Evolutionary conservation across 2,113 vertebrate genomes (phyloP), one percentile per base, ranked within the genome.

Genomic region (Dolichotis patagonum): DNA sequence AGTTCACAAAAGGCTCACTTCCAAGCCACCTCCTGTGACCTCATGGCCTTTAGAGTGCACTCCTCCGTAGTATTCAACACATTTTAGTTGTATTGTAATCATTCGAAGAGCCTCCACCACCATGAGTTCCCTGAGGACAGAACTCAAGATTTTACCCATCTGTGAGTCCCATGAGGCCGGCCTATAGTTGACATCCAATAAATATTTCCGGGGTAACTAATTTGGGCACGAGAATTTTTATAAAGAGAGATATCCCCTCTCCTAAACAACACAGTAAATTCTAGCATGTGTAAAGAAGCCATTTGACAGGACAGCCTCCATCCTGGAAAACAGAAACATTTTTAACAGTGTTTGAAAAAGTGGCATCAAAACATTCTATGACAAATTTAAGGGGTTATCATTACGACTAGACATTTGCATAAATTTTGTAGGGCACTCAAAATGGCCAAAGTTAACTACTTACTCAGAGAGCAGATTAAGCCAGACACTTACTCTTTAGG

Each of bases 321-420:
- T 32, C 91, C 94, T 94, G 96, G 83, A 93, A 93, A 93, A 88
- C 14, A 91, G 52, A 96, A 90, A 95, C 86, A 92, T 65, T 71
- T 92, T 69, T 71, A 95, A 65, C 1, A 92, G 69, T 16, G 24
- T 83, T 86, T n/a, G 35, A 88, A 82, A 88, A 89, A 22, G 28
- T 13, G 35, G 43, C 26, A 85, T 19, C 54, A 62, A 35, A 91
- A 81, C 52, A n/a, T 90, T 62, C 60, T 35, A n/a, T 16, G 32
- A 56, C 43, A 58, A 84, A 56, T 6, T 41, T 32, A 67, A 7
- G 30, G 22, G 0, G 41, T 91, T 67, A 54, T 6, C 52, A 2
- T 10, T 56, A 52, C 35, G 46, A 87, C 62, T 10, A 77, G 22
- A 13, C 2, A 54, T 5, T 81, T 38, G 11, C 5, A 0, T 16